phyloP scores from a whole-genome alignment of 2,797 vertebrate species.

The Holocentrus rufus region DNA sequence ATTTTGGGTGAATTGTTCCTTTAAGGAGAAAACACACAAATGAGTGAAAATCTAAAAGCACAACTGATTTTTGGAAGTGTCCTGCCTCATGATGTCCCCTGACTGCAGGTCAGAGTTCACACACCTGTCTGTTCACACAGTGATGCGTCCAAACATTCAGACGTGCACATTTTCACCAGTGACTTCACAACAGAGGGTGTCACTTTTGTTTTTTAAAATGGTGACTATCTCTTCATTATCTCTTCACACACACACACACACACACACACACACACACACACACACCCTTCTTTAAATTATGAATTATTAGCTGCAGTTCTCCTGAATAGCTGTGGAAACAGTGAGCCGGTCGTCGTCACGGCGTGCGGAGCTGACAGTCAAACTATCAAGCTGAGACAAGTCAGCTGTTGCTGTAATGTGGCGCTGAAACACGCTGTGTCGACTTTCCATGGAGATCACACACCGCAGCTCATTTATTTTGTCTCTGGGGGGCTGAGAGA shows the following conservation, averaged over 20 bases:
- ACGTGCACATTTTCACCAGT: not conserved
- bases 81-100: not conserved
- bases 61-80: not conserved
- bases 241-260: constrained; percentile 1
- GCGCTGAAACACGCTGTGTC: not conserved
- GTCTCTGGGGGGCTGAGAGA: no score
- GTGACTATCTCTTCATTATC: not conserved
- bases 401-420: not conserved
- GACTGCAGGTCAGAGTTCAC: no score
- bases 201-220: not conserved
- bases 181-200: not conserved
- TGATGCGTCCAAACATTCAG: no score
- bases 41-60: not conserved
- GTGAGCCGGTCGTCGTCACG: not conserved
- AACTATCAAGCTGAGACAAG: constrained; percentile 46
- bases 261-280: constrained; percentile 9
- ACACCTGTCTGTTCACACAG: no score
- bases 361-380: constrained; percentile 1
- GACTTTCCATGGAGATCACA: not conserved
- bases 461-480: no score
- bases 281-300: not conserved
- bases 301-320: not conserved
- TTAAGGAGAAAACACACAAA: not conserved
- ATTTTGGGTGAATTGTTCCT: not conserved
- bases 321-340: not conserved